phyloP scores from a whole-genome alignment of 2,797 vertebrate species.

The Alca torda region DNA sequence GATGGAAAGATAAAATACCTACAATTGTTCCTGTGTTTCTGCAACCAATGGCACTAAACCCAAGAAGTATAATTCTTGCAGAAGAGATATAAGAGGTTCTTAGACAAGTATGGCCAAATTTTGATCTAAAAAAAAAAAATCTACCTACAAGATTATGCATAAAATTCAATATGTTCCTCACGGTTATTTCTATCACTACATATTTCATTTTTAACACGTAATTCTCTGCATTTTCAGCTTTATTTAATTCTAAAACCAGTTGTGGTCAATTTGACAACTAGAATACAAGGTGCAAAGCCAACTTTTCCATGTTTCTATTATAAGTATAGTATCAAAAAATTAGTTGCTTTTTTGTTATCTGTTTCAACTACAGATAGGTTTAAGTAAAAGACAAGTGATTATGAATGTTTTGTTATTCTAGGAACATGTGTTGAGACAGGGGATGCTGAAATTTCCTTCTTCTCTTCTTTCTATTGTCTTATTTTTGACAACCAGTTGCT shows the following conservation, averaged over 20 bases:
- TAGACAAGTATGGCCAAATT: not conserved
- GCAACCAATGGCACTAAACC: not conserved
- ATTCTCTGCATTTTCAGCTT: not conserved
- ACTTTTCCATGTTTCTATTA: not conserved
- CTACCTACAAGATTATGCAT: not conserved
- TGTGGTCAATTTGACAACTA: not conserved
- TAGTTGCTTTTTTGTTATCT: rapidly evolving
- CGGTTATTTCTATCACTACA: not conserved
- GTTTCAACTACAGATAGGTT: not conserved
- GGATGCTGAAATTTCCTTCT: not conserved
- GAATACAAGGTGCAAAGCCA: not conserved
- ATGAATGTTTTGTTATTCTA: not conserved
- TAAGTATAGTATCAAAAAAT: not conserved
- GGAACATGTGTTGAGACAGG: not conserved
- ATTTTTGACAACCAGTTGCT: not conserved
- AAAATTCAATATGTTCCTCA: not conserved
- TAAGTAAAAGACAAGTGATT: not conserved
- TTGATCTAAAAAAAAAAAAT: not conserved
- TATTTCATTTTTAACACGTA: not conserved
- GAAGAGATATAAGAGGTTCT: not conserved
- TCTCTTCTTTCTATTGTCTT: not conserved
- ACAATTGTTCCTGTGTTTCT: not conserved
- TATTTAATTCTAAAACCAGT: not conserved
- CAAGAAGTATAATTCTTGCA: not conserved
- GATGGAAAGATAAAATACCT: not conserved